These are phyloP conservation scores for Menidia beryllina DNA, from an alignment of 2,113 vertebrate species.

Conservation along the genomic window DNA sequence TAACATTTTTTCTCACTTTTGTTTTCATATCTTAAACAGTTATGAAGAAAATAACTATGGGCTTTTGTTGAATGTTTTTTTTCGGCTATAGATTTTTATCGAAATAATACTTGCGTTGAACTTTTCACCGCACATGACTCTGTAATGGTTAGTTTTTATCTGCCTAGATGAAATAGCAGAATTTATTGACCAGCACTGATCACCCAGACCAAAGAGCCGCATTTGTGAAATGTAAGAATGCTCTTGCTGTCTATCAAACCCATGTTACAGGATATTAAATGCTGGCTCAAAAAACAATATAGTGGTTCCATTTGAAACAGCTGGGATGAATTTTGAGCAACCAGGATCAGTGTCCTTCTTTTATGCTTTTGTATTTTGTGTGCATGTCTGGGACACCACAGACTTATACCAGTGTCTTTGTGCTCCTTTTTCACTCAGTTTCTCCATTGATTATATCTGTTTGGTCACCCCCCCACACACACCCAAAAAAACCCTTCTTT, in stretches of 20 bases:
- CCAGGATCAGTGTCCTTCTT: slow-evolving; percentile 39
- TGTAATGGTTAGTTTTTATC: no score
- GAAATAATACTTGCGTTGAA: background rate
- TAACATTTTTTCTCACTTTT: no score
- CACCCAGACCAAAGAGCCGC: slow-evolving; percentile 26
- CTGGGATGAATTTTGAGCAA: slow-evolving; percentile 44
- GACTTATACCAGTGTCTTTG: slow-evolving; percentile 6
- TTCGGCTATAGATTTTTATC: background rate
- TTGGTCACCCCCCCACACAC: slow-evolving; percentile 20
- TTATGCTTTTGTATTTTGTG: slow-evolving; percentile 13
- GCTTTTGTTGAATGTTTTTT: no score
- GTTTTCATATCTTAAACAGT: no score
- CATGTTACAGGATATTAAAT: slow-evolving; percentile 55
- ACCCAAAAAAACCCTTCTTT: slow-evolving; percentile 15
- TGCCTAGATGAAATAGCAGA: background rate
- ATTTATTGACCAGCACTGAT: slow-evolving; percentile 16
- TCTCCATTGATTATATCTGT: slow-evolving; percentile 21
- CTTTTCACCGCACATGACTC: background rate
- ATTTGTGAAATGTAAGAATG: slow-evolving; percentile 45
- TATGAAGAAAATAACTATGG: no score
- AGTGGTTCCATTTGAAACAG: slow-evolving; percentile 40
- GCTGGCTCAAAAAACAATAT: slow-evolving; percentile 47
- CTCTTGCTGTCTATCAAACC: slow-evolving; percentile 35
- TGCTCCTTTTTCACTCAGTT: slow-evolving; percentile 9
- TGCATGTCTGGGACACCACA: slow-evolving; percentile 34